Evolutionary conservation across 1,140 invertebrate genomes (phyloP), one percentile per base, ranked within the genome.

Genomic region (Bombus consobrinus): DNA sequence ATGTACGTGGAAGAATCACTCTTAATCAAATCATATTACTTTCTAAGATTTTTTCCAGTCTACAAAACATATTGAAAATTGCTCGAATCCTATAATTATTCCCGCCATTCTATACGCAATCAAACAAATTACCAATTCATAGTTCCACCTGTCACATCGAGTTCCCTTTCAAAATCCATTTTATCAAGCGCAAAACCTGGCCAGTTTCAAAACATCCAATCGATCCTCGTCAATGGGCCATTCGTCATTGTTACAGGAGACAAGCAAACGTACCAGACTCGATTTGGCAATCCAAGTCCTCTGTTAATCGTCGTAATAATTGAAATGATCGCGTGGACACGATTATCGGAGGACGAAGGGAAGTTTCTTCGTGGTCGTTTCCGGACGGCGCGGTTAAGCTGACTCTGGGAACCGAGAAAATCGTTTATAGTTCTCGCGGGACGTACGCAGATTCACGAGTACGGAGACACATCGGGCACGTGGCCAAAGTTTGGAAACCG

Each of bases 401-500:
- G 73, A 76, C 73, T 76, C 73, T 18, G 9, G 62, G 39, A 73
- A 75, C 32, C 41, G 64, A 86, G 82, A 81, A 68, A 69, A 84
- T 47, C 57, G 80, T 81, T 85, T 71, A 57, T 81, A 74, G 64
- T 69, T 37, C 47, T 28, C 47, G 34, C 12, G 78, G 18, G 83
- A 77, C 41, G 68, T 75, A 89, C 79, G 83, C 77, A 76, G 86
- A 88, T 83, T 88, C 80, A 79, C 72, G 57, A 34, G 73, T 39
- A 81, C 64, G 18, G 37, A 83, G 68, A n/a, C 32, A 83, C 43
- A 39, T 79, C 75, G 88, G 87, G 88, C 87, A 86, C 69, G 85
- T 83, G 74, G 88, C 88, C 88, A 89, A 85, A 83, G 72, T 84
- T 73, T 39, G 80, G 53, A 28, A 69, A 53, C n/a, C 34, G 22